Evolutionary conservation across 1,140 invertebrate species (phyloP), one percentile per base, ranked within the genome.

Genomic region (Diprion similis): DNA sequence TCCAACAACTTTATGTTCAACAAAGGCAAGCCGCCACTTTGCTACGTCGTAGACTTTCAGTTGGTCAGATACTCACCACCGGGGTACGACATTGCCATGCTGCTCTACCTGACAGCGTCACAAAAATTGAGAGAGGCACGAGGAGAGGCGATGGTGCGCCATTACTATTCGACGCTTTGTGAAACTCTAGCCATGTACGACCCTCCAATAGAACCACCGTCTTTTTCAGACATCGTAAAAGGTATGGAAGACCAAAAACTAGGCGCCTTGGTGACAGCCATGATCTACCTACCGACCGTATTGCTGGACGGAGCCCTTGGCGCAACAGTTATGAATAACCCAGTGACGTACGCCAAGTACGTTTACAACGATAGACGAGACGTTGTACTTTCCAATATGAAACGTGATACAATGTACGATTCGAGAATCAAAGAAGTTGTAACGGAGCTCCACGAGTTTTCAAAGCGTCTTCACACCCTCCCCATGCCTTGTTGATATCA

Each of bases 21-120:
- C 46, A 17, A 86, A 48, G 64, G 77, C 15, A 48, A 59, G 8
- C 85, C 88, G 2, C 82, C 85, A 11, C 83, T 89, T 9, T 91
- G 91, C 72, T 75, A 90, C 1, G 78, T 93, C 1, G 88, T 93
- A 0, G 91, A 93, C 78, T 92, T 90, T 73, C 91, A 92, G 81
- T 78, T 90, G 4, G 78, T 89, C 2, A 86, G 90, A 10, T 90
- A 90, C 19, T 82, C 81, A 10, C 90, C 90, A 2, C 80, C 89
- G 6, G 86, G 87, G 0, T 87, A 89, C 13, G 91, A 92, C 72
- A 51, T 89, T 0, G 74, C 85, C 6, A 81, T 84, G 10, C 78
- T 89, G 1, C 67, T 90, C 1, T 85, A 87, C 74, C 71, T 88
- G 0, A 83, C 82, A 46, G 76, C 83, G 0, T 78, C 77, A 8